phyloP scores from a whole-genome alignment of 2,113 vertebrate genomes.

The Platysternon megacephalum region DNA sequence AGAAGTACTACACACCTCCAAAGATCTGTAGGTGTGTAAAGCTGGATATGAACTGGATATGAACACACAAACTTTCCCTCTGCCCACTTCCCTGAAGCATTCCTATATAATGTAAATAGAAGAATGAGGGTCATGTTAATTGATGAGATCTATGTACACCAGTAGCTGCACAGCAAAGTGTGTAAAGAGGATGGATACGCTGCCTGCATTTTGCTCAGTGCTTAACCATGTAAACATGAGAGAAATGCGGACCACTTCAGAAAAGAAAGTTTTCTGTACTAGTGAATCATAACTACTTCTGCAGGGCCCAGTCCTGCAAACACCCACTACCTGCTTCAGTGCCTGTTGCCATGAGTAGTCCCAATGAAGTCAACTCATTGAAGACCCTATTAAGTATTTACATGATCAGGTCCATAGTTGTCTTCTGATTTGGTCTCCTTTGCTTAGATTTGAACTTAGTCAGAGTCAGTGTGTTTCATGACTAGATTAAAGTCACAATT shows the following conservation, averaged over 20 bases:
- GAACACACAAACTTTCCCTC: not conserved
- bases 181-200: not conserved
- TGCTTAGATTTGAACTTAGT: slow-evolving; percentile 7
- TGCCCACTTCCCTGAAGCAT: not conserved
- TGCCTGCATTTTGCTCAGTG: not conserved
- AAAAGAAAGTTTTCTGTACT: not conserved
- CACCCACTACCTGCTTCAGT: not conserved
- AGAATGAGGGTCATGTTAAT: not conserved
- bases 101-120: not conserved
- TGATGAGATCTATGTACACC: not conserved
- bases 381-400: not conserved
- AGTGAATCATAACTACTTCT: not conserved
- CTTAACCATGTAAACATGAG: not conserved
- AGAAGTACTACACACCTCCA: not conserved
- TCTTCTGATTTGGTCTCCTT: not conserved
- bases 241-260: not conserved
- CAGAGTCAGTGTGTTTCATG: not conserved
- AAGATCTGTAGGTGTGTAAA: not conserved
- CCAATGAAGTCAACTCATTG: not conserved
- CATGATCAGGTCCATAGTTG: not conserved
- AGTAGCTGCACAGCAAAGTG: not conserved
- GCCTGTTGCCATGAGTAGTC: not conserved
- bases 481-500: not conserved
- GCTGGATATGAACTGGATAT: not conserved
- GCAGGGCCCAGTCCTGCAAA: not conserved